Percentiles rank a stretch among this genome's conserved stretches.
phyloP scores from a whole-genome alignment of 2,797 vertebrate species.

The Streptopelia turtur region DNA sequence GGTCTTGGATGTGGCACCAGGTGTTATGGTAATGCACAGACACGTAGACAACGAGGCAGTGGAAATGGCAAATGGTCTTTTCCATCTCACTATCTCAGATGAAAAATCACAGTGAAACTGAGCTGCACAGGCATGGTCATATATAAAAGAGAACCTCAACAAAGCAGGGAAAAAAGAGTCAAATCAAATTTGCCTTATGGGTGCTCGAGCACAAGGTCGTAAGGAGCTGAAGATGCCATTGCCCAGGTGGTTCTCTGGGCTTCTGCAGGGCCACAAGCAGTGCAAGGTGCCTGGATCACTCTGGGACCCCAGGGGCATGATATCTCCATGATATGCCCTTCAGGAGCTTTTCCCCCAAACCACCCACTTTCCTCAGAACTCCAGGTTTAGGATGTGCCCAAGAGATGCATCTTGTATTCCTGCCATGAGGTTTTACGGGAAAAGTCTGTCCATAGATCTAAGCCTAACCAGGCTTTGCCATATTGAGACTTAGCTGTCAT shows the following conservation, averaged over 20 bases:
- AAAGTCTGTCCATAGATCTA: neutral
- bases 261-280: neutral
- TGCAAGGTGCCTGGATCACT: neutral
- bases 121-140: neutral
- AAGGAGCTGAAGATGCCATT: neutral
- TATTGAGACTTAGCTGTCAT: neutral
- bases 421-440: neutral
- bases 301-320: neutral
- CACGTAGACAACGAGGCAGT: neutral
- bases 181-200: neutral
- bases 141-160: neutral
- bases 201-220: rapidly evolving
- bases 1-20: neutral
- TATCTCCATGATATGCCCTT: rapidly evolving
- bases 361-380: neutral
- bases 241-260: neutral
- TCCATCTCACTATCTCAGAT: neutral
- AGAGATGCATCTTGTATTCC: neutral
- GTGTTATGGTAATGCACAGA: neutral
- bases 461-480: neutral
- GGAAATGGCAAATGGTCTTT: neutral
- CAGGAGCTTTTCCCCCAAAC: neutral
- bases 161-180: neutral
- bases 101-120: neutral
- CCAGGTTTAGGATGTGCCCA: neutral